Conservation (phyloP, 1,140 invertebrate species). For the Atta colombica region DNA sequence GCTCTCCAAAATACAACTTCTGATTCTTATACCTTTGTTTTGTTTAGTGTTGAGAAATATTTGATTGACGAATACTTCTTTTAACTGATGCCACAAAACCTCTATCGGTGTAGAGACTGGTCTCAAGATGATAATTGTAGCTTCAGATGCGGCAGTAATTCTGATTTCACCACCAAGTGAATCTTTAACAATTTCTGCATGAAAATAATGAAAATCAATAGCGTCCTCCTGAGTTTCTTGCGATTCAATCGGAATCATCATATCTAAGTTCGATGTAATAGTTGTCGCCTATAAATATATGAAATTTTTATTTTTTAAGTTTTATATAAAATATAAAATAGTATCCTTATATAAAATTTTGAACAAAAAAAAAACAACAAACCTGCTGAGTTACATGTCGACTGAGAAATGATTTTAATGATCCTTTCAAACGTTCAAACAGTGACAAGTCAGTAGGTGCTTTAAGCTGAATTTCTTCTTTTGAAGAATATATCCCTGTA, state of each 20-base stretch:
- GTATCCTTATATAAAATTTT: conserved; percentile 68
- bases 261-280: conserved; percentile 52
- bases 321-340: conserved; percentile 62
- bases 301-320: conserved; percentile 53
- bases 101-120: conserved; percentile 62
- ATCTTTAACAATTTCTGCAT: conserved; percentile 74
- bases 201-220: conserved; percentile 69
- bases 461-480: conserved; percentile 82
- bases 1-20: conserved; percentile 72
- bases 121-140: conserved; percentile 29
- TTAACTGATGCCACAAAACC: conserved; percentile 78
- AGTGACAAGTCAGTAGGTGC: conserved; percentile 83
- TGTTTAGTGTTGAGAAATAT: conserved; percentile 73
- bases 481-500: conserved; percentile 79
- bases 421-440: conserved; percentile 84
- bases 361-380: conserved; percentile 66
- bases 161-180: conserved; percentile 73
- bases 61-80: conserved; percentile 79
- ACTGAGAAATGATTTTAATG: conserved; percentile 83
- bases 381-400: conserved; percentile 81
- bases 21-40: conserved; percentile 72
- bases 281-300: conserved; percentile 61
- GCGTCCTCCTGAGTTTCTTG: conserved; percentile 48
- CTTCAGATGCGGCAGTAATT: conserved; percentile 58
- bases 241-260: conserved; percentile 41